phyloP scores from a whole-genome alignment of 2,797 vertebrate genomes.

The Falco concolor region DNA sequence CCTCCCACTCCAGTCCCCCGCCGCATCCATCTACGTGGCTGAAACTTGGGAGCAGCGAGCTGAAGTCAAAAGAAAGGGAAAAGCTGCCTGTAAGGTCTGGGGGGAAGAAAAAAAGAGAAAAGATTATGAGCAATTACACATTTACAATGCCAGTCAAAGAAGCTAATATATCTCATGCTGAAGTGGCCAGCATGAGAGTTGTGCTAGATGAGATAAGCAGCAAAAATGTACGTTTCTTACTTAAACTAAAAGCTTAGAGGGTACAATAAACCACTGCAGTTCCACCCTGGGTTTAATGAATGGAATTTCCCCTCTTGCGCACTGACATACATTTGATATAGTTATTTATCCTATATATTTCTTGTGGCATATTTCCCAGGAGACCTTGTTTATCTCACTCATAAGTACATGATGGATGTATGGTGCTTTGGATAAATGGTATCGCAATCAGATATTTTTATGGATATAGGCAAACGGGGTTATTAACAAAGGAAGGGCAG shows the following conservation, averaged over 20 bases:
- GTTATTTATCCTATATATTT: constrained; percentile 74
- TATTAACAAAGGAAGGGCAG: constrained; percentile 71
- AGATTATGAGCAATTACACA: constrained; percentile 44
- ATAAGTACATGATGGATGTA: constrained; percentile 65
- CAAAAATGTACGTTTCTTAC: constrained; percentile 55
- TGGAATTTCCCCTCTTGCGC: constrained; percentile 53
- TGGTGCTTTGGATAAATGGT: constrained; percentile 66
- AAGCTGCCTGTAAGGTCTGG: neutral
- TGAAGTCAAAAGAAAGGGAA: neutral
- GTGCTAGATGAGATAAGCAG: constrained; percentile 63
- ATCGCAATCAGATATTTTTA: constrained; percentile 70
- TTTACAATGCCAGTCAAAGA: constrained; percentile 36
- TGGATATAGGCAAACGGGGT: constrained; percentile 70
- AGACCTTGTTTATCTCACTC: constrained; percentile 58
- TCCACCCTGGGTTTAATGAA: constrained; percentile 66
- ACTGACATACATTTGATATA: constrained; percentile 62
- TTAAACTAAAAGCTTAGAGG: constrained; percentile 70
- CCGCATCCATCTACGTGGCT: neutral
- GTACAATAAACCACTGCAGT: constrained; percentile 49
- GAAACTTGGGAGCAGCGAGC: neutral
- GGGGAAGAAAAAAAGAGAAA: neutral
- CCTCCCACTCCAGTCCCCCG: neutral
- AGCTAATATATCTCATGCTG: constrained; percentile 47
- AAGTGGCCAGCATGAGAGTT: constrained; percentile 51
- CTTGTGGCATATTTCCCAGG: constrained; percentile 57